phyloP scores from a whole-genome alignment of 2,113 vertebrate species.

The Gila orcuttii region DNA sequence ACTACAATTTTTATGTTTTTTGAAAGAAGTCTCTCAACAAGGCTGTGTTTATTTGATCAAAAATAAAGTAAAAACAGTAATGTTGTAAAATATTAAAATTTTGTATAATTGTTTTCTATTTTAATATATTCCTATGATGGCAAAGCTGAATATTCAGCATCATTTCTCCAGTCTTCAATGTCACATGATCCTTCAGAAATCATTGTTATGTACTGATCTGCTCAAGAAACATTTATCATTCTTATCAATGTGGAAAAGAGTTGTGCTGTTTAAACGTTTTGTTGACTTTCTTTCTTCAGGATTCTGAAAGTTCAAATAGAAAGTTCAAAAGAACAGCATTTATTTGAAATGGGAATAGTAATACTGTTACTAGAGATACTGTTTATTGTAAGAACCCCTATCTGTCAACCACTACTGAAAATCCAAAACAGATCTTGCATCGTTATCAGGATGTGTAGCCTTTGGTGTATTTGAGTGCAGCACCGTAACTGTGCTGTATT shows the following conservation, averaged over 20 bases:
- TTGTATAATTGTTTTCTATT: not conserved
- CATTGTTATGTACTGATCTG: not conserved
- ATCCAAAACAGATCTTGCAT: not conserved
- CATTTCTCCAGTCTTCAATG: not conserved
- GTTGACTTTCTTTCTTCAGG: not conserved
- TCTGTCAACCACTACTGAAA: not conserved
- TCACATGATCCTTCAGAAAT: not conserved
- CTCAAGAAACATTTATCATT: not conserved
- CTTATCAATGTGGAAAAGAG: not conserved
- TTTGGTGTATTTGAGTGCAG: not conserved
- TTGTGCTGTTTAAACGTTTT: not conserved
- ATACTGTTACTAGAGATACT: no score
- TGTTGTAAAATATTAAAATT: not conserved
- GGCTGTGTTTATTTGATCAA: not conserved
- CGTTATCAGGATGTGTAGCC: slow-evolving; percentile 50
- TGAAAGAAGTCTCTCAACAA: not conserved
- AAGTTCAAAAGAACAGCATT: not conserved
- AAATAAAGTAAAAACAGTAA: not conserved
- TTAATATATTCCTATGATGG: not conserved
- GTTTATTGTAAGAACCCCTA: no score
- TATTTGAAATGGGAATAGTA: not conserved
- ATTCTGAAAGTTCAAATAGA: not conserved
- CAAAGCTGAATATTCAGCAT: not conserved
- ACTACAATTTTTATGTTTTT: not conserved
- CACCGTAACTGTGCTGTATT: slow-evolving; percentile 50